Evolutionary conservation across 1,140 invertebrate species (phyloP), one percentile per base, ranked within the genome.

Genomic region (Gryllus bimaculatus): DNA sequence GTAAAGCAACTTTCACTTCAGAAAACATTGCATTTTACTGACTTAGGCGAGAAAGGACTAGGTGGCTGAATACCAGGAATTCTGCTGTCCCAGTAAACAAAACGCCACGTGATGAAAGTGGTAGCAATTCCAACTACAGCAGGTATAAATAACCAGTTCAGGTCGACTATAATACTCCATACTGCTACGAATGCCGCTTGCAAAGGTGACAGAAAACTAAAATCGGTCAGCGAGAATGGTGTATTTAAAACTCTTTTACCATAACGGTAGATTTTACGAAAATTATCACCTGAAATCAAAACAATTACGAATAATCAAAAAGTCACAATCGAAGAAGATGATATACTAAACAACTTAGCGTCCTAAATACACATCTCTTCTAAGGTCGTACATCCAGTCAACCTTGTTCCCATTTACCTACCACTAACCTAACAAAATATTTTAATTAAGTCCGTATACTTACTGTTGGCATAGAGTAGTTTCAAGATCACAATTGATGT

Each of bases 61-160:
- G 79, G 79, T 47, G 79, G 75, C 8, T 76, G 18, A n/a, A 79
- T 26, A 18, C 79, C 79, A 20, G 79, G 79, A 26, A 79, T 74
- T 18, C 10, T 47, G 21, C 79, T 79, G 48, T 79, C 76, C n/a
- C 18, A 10, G 75, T 79, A 79, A 73, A 79, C 75, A 47, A 79
- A 39, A n/a, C 8, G 47, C 79, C 79, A 79, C 2, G 79, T 76
- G 8, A 77, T 48, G 49, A 15, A 10, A 74, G 74, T 75, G 39
- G 73, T 75, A 3, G 47, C 73, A 48, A 73, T 20, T 47, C 73
- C 78, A 39, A 73, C 74, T 21, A 79, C 49, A 21, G 73, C 15
- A 20, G 78, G 78, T 3, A 75, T 48, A 20, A 79, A 21, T 21
- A 79, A 47, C 78, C 78, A 79, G 47, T n/a, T 79, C 7, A 75